These are phyloP conservation scores for Orthosia gothica DNA, from an alignment of 2,888 invertebrate species.

Conservation along the genomic window DNA sequence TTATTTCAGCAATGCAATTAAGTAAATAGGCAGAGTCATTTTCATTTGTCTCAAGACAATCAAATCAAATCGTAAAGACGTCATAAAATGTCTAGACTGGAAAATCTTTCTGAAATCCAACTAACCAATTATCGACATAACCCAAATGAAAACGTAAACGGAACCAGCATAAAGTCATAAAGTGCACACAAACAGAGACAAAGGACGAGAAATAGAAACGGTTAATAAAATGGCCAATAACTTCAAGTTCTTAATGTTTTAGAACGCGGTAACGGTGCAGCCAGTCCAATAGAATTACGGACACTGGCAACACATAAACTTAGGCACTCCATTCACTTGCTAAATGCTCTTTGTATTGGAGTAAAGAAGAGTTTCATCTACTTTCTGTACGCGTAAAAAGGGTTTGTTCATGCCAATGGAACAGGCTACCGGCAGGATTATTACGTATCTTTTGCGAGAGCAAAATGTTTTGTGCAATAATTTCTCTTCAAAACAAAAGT, in stretches of 20 bases:
- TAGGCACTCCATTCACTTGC: conserved; percentile 18
- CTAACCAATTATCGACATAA: not conserved
- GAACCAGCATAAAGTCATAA: conserved; percentile 25
- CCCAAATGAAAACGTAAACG: conserved; percentile 19
- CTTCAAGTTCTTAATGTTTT: conserved; percentile 45
- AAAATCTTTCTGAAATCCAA: not conserved
- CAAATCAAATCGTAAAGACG: not conserved
- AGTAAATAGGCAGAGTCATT: not conserved
- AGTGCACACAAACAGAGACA: conserved; percentile 23
- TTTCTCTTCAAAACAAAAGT: no score
- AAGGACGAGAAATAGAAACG: conserved; percentile 45
- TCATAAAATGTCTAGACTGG: conserved; percentile 13
- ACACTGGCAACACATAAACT: conserved; percentile 26
- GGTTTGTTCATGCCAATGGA: no score
- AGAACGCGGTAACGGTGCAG: conserved; percentile 49
- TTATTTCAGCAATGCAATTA: no score
- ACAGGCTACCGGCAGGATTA: no score
- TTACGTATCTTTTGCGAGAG: no score
- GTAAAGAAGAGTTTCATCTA: conserved; percentile 4
- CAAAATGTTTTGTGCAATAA: no score
- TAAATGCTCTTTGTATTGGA: conserved; percentile 3
- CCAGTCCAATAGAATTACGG: conserved; percentile 19
- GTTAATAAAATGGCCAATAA: conserved; percentile 44
- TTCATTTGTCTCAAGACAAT: not conserved
- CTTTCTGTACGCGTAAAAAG: no score